Base-by-base conservation (phyloP, 2,888 invertebrate species). In the Drosophila longiperda region DNA sequence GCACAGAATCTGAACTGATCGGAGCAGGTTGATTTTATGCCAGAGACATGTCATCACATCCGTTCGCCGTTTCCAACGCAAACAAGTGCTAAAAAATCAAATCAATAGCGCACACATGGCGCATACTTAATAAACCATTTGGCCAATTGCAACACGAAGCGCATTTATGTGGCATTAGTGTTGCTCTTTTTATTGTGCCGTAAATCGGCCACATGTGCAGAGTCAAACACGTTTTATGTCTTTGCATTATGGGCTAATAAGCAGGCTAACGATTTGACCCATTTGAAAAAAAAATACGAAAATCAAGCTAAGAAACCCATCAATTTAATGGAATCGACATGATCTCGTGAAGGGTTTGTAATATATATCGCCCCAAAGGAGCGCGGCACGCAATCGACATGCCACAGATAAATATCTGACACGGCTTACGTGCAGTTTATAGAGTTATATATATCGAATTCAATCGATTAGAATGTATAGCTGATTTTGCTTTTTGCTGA, bases 341-440 rank as follows among this genome's bases (percentile, higher is more conserved):
- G 50, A 57, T 58, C 71, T 61, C 23, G 70, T 81, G 84, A 83
- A 82, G 81, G 81, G 81, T 82, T 83, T 62, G 26, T 26, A 26
- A 29, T 78, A 82, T 82, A 82, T 78, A 82, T 82, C 72, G 58
- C 77, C 73, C 64, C 62, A 57, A 62, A 38, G 52, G 42, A 55
- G 29, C 40, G 36, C 23, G 36, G 72, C 84, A 84, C 84, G 84
- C 81, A 78, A 82, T 57, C 48, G 59, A 29, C 26, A 40, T 58
- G 38, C 48, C 34, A 36, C 20, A 57, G 82, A 82, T 82, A 82
- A 70, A 20, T 57, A 82, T 82, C 85, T 48, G 85, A 82, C 82
- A 84, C 61, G 82, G 82, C 82, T 84, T 69, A 73, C 85, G 82
- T 82, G 82, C 85, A 66, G 67, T 82, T 82, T 84, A 82, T 82